phyloP scores from a whole-genome alignment of 2,797 vertebrate genomes.

The Paratrypauchen microcephalus region DNA sequence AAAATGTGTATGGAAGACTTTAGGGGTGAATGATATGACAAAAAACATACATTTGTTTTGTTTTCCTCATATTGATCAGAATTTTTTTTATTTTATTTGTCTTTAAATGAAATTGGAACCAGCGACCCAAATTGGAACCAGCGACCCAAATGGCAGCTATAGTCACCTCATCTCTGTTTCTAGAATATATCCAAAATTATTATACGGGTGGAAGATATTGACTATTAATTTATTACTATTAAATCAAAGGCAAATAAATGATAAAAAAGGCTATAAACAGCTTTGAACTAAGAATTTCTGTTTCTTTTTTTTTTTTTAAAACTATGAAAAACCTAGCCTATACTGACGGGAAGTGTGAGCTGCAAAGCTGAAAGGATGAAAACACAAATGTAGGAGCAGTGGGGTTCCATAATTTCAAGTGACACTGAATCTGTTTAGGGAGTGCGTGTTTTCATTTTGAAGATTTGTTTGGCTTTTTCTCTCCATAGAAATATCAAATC shows the following conservation, averaged over 20 bases:
- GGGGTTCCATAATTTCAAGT: slow-evolving; percentile 20
- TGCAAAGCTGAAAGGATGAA: slow-evolving; percentile 13
- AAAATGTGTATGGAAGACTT: slow-evolving; percentile 35
- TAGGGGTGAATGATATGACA: slow-evolving; percentile 18
- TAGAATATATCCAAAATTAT: not conserved
- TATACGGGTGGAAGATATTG: slow-evolving; percentile 12
- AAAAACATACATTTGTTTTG: too few relatives aligned
- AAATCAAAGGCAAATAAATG: too few relatives aligned
- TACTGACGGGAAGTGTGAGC: not conserved
- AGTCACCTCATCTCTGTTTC: too few relatives aligned
- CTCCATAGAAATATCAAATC: slow-evolving; percentile 15
- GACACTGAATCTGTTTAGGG: slow-evolving; percentile 16
- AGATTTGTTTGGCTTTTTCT: slow-evolving; percentile 16
- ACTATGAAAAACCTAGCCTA: not conserved
- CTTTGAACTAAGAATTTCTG: too few relatives aligned
- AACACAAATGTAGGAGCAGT: slow-evolving; percentile 23
- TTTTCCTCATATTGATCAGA: too few relatives aligned
- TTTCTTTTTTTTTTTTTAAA: too few relatives aligned
- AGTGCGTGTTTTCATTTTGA: slow-evolving; percentile 4
- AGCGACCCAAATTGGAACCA: too few relatives aligned
- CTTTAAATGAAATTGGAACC: too few relatives aligned
- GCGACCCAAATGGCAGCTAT: too few relatives aligned
- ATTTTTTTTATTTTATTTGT: too few relatives aligned
- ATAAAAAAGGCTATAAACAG: not conserved
- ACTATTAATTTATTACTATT: not conserved